These are phyloP conservation scores for Napeogenes sylphis DNA, from an alignment of 2,888 invertebrate genomes.

Conservation along the genomic window DNA sequence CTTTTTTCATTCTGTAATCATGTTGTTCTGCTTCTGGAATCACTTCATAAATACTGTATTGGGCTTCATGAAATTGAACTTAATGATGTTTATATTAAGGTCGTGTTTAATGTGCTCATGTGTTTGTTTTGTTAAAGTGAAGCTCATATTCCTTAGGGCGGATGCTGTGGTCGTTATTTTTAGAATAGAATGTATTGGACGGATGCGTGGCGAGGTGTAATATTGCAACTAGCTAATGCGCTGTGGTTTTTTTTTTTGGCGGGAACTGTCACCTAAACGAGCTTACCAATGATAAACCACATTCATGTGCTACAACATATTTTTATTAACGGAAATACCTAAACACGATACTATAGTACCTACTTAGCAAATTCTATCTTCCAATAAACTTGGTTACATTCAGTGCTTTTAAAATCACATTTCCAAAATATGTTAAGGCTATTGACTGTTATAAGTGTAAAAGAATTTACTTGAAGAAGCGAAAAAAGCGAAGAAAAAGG, in stretches of 20 bases:
- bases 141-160: slow-evolving; percentile 45
- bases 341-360: too few relatives aligned
- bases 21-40: slow-evolving; percentile 50
- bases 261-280: slow-evolving; percentile 7
- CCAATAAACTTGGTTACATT: too few relatives aligned
- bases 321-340: too few relatives aligned
- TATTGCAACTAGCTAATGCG: slow-evolving; percentile 41
- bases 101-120: slow-evolving; percentile 28
- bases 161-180: slow-evolving; percentile 53
- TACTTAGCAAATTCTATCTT: too few relatives aligned
- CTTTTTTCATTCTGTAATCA: slow-evolving; percentile 41
- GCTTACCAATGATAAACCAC: background rate
- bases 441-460: too few relatives aligned
- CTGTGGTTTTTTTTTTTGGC: slow-evolving; percentile 18
- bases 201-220: slow-evolving; percentile 56
- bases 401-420: too few relatives aligned
- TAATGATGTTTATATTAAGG: slow-evolving; percentile 30
- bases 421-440: too few relatives aligned
- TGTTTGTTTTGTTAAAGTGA: slow-evolving; percentile 43
- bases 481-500: too few relatives aligned
- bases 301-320: background rate
- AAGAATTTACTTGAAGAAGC: too few relatives aligned
- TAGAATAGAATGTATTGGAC: slow-evolving; percentile 48
- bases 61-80: slow-evolving; percentile 26
- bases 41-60: slow-evolving; percentile 40